A percentile compares a stretch with the other conserved stretches of the same genome.
These are phyloP conservation scores for Cosmia trapezina DNA, from an alignment of 2,888 invertebrate genomes.

Conservation along the genomic window DNA sequence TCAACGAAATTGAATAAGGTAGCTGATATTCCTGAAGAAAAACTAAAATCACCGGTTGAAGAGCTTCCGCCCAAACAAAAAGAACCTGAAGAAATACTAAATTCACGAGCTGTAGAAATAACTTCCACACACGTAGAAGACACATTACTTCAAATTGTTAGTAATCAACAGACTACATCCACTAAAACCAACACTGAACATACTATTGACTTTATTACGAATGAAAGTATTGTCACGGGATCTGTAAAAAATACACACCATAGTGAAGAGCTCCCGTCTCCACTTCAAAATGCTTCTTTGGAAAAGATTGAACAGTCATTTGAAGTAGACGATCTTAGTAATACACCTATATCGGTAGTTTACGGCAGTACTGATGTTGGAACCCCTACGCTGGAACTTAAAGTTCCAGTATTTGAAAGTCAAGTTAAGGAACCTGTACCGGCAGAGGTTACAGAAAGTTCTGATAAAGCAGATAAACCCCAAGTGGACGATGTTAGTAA, in stretches of 20 bases:
- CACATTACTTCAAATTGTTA: constrained; percentile 5
- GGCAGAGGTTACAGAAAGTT: background rate
- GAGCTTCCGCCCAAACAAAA: background rate
- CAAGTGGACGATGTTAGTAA: constrained; percentile 3
- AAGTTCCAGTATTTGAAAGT: constrained; percentile 28
- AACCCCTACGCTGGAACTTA: constrained; percentile 56
- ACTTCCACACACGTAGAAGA: constrained; percentile 34
- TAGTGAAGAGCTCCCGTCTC: constrained; percentile 20
- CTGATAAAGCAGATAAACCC: background rate
- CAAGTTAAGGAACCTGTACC: constrained; percentile 1
- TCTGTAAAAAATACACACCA: constrained; percentile 14
- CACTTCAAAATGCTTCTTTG: constrained; percentile 32
- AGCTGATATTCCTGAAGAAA: constrained; percentile 2
- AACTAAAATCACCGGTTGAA: constrained; percentile 17
- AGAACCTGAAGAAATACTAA: constrained; percentile 16
- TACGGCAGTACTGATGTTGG: constrained; percentile 65
- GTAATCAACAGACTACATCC: constrained; percentile 10
- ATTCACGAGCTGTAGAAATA: constrained; percentile 16
- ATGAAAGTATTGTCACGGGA: constrained; percentile 43
- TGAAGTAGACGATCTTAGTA: constrained; percentile 76
- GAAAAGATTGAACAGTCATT: constrained; percentile 70
- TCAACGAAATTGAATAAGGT: constrained; percentile 29
- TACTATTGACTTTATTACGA: constrained; percentile 55
- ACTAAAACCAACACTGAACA: constrained; percentile 53
- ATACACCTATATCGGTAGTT: constrained; percentile 71